phyloP scores from a whole-genome alignment of 2,797 vertebrate genomes.

The Microtus obscurus region DNA sequence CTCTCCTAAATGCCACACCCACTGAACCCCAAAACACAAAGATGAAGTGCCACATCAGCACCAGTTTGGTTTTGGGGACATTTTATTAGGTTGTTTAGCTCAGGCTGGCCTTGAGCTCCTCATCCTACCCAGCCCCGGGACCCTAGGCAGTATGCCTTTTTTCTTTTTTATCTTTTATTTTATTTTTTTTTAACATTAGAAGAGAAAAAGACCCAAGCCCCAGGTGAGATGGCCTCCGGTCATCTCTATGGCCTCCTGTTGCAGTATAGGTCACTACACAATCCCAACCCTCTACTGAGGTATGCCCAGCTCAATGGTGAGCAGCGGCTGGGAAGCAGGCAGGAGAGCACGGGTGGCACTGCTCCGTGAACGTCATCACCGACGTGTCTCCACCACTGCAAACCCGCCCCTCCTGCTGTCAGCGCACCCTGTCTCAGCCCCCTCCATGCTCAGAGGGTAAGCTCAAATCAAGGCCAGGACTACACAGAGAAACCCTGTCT shows the following conservation, averaged over 20 bases:
- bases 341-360: conserved; percentile 15
- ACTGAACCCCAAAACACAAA: neutral
- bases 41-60: neutral
- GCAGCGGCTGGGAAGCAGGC: neutral
- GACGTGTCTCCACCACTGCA: conserved; percentile 64
- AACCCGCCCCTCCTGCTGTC: conserved; percentile 36
- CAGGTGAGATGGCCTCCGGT: conserved; percentile 64
- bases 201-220: conserved; percentile 57
- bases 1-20: neutral
- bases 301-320: too few species aligned
- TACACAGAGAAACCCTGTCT: neutral
- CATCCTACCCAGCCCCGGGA: too few species aligned
- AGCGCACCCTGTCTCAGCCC: neutral
- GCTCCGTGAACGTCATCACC: neutral
- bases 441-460: neutral
- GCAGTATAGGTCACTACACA: conserved; percentile 58
- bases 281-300: conserved; percentile 32
- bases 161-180: neutral
- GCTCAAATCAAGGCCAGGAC: neutral
- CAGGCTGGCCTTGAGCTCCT: neutral
- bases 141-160: neutral
- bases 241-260: neutral
- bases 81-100: neutral
- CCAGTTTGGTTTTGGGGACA: neutral
- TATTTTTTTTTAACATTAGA: neutral